Base-by-base conservation (phyloP, 2,113 vertebrate genomes). In the Shinisaurus crocodilurus region DNA sequence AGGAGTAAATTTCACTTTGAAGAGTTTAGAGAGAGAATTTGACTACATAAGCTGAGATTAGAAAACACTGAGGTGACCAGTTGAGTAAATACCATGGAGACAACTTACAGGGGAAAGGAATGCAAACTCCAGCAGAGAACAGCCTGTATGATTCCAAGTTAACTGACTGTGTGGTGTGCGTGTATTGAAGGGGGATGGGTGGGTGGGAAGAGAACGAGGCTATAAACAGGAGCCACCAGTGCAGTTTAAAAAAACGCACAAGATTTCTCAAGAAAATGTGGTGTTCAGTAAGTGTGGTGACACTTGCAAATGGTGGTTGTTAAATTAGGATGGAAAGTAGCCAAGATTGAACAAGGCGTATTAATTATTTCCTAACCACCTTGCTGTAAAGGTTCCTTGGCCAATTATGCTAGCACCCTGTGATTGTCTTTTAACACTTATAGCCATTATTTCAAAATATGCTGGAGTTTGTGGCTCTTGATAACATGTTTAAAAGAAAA, bases 71-170 rank as follows among this genome's bases (percentile, higher is more conserved):
- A 12, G 86, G 65, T 57, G 60, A 79, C 48, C 63, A 70, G 65
- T 75, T 74, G 67, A 34, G 40, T 85, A 91, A 88, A 88, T 85
- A 70, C 75, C 81, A 88, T 88, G 81, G 74, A 79, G 74, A 72
- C 67, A 79, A 79, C 32, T 54, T 79, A 40, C 20, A 81, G 48
- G 23, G 75, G 43, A 85, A 90, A 69, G 74, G 83, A 86, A 85
- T 90, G 63, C 54, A 70, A 80, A 32, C 45, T 54, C 34, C 74
- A 85, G 76, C 74, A 40, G 63, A 43, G 82, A 86, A 70, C 29
- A n/a, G 27, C 82, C 43, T 77, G 25, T 4, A 74, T 57, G 16
- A 5, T 89, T 89, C 48, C 50, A 74, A 63, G 10, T 89, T 83
- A 82, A 82, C 69, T 74, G 81, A 37, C 23, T 75, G 34, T 57